These are phyloP conservation scores for Deroplatys truncata DNA, from an alignment of 2,888 invertebrate species.

Conservation along the genomic window DNA sequence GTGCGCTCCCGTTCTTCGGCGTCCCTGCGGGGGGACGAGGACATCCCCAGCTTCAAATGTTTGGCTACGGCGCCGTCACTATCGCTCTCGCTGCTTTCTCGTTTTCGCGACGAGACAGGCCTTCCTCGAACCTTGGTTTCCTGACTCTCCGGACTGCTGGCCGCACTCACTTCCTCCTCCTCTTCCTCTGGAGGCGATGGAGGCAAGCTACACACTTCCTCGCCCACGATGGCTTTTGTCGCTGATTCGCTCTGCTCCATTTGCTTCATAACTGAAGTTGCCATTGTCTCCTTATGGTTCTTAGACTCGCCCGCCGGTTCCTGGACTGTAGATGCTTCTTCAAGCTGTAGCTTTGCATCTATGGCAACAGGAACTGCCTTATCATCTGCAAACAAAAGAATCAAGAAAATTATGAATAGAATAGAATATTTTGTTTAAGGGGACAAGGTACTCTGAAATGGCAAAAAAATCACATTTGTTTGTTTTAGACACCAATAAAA, in stretches of 20 bases:
- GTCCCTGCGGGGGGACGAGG: neutral
- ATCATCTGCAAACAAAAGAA: neutral
- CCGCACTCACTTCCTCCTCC: neutral
- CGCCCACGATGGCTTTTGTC: neutral
- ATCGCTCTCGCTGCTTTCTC: slow-evolving; percentile 26
- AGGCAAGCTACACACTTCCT: neutral
- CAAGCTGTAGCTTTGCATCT: neutral
- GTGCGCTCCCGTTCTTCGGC: slow-evolving; percentile 30
- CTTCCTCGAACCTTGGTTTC: neutral
- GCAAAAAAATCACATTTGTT: too few species aligned
- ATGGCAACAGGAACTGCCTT: neutral
- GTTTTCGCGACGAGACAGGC: neutral
- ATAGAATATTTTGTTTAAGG: too few species aligned
- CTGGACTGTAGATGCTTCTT: neutral
- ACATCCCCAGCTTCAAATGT: slow-evolving; percentile 17
- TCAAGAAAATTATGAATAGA: neutral
- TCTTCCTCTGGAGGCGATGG: neutral
- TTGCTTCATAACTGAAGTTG: neutral
- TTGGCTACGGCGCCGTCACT: slow-evolving; percentile 23
- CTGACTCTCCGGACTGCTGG: slow-evolving; percentile 2
- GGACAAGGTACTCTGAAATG: too few species aligned
- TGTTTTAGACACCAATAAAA: too few species aligned
- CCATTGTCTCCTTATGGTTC: neutral
- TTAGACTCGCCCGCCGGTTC: neutral
- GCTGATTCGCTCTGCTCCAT: neutral